phyloP scores from a whole-genome alignment of 2,797 vertebrate genomes.

The Cryptoblepharus egeriae region DNA sequence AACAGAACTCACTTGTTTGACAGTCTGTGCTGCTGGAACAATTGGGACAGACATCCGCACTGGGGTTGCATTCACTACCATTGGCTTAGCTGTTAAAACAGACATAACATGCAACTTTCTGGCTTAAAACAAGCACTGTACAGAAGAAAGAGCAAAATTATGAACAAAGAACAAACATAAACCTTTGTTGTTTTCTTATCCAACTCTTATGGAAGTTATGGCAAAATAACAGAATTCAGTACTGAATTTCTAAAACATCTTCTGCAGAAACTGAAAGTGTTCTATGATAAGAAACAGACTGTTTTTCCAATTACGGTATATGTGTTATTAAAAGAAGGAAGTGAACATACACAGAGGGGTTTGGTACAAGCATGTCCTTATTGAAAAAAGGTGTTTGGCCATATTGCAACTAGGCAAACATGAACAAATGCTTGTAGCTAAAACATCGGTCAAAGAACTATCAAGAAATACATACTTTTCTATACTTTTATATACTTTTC shows the following conservation, averaged over 20 bases:
- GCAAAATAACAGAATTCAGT: neutral
- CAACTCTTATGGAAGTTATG: neutral
- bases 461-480: neutral
- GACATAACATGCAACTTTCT: neutral
- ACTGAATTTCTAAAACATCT: neutral
- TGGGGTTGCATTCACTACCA: slow-evolving; percentile 88
- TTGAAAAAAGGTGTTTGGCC: neutral
- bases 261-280: neutral
- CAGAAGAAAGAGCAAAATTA: no score
- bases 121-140: neutral
- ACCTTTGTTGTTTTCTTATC: neutral
- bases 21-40: slow-evolving; percentile 88
- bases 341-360: no score
- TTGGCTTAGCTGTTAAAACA: slow-evolving; percentile 85
- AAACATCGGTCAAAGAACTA: neutral
- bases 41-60: slow-evolving; percentile 97
- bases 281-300: neutral
- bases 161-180: neutral
- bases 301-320: no score
- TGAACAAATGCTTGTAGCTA: neutral
- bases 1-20: slow-evolving; percentile 89
- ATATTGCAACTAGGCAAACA: neutral
- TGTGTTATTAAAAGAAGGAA: neutral
- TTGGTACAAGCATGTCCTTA: neutral
- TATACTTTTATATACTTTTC: no score